These are phyloP conservation scores for Acromyrmex charruanus DNA, from an alignment of 1,140 invertebrate genomes.

Conservation along the genomic window DNA sequence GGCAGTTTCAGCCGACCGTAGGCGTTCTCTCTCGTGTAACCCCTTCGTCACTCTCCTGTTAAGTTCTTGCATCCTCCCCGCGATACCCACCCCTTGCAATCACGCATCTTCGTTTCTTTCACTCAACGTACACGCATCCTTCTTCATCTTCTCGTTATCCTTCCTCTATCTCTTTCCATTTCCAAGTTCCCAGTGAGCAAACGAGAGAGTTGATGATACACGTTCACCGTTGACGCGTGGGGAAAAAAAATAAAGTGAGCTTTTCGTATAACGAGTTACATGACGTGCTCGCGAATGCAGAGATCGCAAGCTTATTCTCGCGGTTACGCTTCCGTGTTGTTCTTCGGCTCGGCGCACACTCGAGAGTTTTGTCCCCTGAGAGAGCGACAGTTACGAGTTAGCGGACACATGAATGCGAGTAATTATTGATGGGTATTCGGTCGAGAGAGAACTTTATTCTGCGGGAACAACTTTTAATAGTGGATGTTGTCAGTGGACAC, in stretches of 20 bases:
- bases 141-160: background rate
- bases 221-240: conserved; percentile 7
- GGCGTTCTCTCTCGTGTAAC: conserved; percentile 21
- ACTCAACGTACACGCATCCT: conserved; percentile 1
- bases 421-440: conserved; percentile 62
- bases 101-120: conserved; percentile 31
- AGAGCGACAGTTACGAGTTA: conserved; percentile 58
- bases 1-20: conserved; percentile 56
- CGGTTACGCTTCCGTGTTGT: conserved; percentile 53
- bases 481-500: background rate
- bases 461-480: conserved; percentile 53
- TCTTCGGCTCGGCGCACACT: conserved; percentile 48
- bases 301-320: conserved; percentile 57
- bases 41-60: conserved; percentile 42
- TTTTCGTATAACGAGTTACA: conserved; percentile 53
- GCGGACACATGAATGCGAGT: conserved; percentile 55
- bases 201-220: conserved; percentile 40
- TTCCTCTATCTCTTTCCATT: background rate
- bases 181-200: conserved; percentile 2
- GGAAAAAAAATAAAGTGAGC: conserved; percentile 45
- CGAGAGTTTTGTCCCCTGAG: conserved; percentile 50
- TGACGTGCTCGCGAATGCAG: conserved; percentile 43
- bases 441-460: conserved; percentile 55
- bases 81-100: background rate
- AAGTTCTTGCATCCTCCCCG: background rate